Evolutionary conservation across 2,888 invertebrate genomes (phyloP).

Genomic region (Agapostemon virescens): DNA sequence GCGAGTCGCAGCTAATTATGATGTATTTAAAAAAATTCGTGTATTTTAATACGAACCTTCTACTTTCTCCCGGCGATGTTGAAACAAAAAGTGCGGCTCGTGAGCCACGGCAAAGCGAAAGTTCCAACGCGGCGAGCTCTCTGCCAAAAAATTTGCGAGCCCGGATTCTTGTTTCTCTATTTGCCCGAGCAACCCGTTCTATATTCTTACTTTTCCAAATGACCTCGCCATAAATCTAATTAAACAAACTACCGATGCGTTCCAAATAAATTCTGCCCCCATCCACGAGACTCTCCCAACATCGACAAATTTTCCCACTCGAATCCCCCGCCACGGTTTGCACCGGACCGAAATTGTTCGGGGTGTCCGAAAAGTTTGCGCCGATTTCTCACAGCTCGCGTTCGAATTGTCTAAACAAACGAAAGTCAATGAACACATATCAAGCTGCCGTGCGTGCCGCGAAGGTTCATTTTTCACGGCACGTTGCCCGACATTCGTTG

Average conservation of each 20-base stretch:
- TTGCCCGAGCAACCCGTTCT: constrained; percentile 6
- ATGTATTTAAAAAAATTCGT: not conserved
- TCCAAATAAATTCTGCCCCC: constrained; percentile 16
- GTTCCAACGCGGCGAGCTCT: not conserved
- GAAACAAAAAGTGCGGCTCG: not conserved
- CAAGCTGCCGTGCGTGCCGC: not conserved
- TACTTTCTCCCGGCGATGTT: not conserved
- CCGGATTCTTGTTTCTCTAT: constrained; percentile 6
- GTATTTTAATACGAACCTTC: not conserved
- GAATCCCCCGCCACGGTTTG: not conserved
- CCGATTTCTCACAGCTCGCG: not conserved
- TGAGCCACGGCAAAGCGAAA: constrained; percentile 10
- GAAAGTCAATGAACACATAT: constrained; percentile 12
- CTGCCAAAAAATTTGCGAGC: constrained; percentile 19
- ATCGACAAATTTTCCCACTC: constrained; percentile 29
- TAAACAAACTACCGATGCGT: constrained; percentile 37
- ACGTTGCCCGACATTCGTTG: not conserved
- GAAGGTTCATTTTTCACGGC: not conserved
- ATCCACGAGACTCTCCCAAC: not conserved
- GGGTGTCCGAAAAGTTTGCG: not conserved
- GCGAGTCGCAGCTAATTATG: not conserved
- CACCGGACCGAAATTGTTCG: not conserved
- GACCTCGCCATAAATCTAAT: constrained; percentile 32
- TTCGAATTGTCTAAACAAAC: constrained; percentile 8
- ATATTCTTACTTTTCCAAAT: constrained; percentile 31